phyloP scores from a whole-genome alignment of 2,797 vertebrate species.

The Anomalospiza imberbis region DNA sequence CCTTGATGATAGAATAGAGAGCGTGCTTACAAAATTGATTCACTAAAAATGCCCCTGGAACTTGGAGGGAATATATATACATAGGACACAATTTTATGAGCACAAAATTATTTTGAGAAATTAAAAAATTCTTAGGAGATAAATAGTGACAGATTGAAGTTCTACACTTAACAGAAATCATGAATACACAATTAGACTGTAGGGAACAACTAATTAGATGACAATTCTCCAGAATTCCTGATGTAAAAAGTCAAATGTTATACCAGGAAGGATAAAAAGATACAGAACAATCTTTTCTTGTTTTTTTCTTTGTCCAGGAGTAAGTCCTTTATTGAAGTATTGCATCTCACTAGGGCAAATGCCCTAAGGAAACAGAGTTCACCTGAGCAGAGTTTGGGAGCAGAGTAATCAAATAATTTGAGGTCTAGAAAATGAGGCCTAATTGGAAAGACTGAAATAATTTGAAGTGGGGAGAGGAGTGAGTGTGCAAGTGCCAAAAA shows the following conservation, averaged over 20 bases:
- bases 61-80: not conserved
- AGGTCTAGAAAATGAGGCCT: not conserved
- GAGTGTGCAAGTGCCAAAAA: not conserved
- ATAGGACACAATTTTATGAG: not conserved
- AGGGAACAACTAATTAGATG: not conserved
- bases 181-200: not conserved
- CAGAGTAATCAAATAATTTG: not conserved
- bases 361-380: not conserved
- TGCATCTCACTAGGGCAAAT: not conserved
- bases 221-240: not conserved
- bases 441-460: not conserved
- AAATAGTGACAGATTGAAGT: not conserved
- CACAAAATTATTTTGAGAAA: not conserved
- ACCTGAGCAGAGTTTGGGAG: not conserved
- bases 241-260: not conserved
- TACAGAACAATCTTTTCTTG: not conserved
- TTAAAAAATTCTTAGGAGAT: not conserved
- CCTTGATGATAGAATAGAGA: slow-evolving; percentile 15
- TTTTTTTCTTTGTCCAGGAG: not conserved
- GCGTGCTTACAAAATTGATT: not conserved
- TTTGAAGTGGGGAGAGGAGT: not conserved
- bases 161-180: not conserved
- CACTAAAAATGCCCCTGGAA: not conserved
- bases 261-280: not conserved
- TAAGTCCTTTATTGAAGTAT: not conserved